Percentiles rank a stretch among this genome's conserved stretches.
phyloP scores from a whole-genome alignment of 2,888 invertebrate genomes.

The Miltochrista miniata region DNA sequence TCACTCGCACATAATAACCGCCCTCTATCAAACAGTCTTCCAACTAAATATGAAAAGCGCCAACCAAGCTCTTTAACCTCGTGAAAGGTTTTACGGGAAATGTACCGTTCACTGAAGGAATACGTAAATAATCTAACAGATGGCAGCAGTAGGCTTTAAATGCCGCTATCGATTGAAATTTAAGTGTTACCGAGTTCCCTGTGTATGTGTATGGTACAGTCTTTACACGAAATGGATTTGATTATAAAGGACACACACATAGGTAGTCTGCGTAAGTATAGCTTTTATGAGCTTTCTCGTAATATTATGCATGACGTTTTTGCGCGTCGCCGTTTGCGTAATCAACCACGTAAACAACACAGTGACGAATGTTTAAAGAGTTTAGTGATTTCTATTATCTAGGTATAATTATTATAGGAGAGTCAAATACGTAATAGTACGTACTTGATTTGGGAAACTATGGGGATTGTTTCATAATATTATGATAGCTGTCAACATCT shows the following conservation, averaged over 20 bases:
- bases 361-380: slow-evolving; percentile 30
- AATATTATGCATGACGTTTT: slow-evolving; percentile 47
- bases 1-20: neutral
- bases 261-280: slow-evolving; percentile 19
- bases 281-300: slow-evolving; percentile 44
- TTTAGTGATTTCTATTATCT: neutral
- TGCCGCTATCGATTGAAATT: slow-evolving; percentile 22
- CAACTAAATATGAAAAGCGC: slow-evolving; percentile 16
- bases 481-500: too few relatives aligned
- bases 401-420: too few relatives aligned
- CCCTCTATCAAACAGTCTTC: slow-evolving; percentile 25
- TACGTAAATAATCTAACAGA: slow-evolving; percentile 19
- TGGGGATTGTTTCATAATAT: too few relatives aligned
- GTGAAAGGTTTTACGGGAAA: slow-evolving; percentile 10
- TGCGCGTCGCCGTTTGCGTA: slow-evolving; percentile 41
- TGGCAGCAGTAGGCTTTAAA: slow-evolving; percentile 30
- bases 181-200: neutral
- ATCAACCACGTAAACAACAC: slow-evolving; percentile 40
- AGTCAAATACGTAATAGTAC: too few relatives aligned
- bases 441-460: too few relatives aligned
- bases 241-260: too few relatives aligned
- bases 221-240: too few relatives aligned
- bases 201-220: slow-evolving; percentile 11
- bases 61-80: neutral
- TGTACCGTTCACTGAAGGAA: slow-evolving; percentile 1